Percentiles rank a stretch among this genome's conserved stretches.
Conservation (phyloP, 1,140 invertebrate species). For the Artemia franciscana region DNA sequence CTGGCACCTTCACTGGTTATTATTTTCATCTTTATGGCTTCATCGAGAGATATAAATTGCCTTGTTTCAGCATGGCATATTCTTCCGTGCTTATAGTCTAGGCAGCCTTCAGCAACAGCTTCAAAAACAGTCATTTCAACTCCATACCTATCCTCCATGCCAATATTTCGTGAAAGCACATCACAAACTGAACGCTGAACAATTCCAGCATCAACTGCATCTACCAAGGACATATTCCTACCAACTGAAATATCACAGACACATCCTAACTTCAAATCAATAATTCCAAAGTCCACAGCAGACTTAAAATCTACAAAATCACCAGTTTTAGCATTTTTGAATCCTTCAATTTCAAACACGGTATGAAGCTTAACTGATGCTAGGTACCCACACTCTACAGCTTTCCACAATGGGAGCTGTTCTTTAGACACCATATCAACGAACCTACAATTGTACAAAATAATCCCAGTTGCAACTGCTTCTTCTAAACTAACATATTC, state of each 20-base stretch:
- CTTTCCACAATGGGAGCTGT: conserved; percentile 42
- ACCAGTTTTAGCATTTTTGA: conserved; percentile 53
- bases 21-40: conserved; percentile 56
- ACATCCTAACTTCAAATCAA: conserved; percentile 45
- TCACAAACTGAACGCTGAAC: conserved; percentile 52
- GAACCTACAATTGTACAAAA: conserved; percentile 44
- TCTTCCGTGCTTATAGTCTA: conserved; percentile 66
- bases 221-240: conserved; percentile 40
- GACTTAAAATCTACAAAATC: conserved; percentile 67
- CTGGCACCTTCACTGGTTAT: conserved; percentile 65
- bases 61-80: conserved; percentile 49
- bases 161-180: conserved; percentile 55
- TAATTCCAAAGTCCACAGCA: conserved; percentile 49
- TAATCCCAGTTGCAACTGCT: conserved; percentile 50
- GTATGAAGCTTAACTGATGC: conserved; percentile 64
- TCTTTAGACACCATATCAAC: conserved; percentile 42
- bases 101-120: conserved; percentile 50
- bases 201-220: conserved; percentile 22
- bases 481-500: conserved; percentile 59
- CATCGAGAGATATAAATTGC: conserved; percentile 51
- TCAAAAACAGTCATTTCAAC: conserved; percentile 57
- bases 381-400: conserved; percentile 62
- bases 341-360: conserved; percentile 74
- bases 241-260: conserved; percentile 46
- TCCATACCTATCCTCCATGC: conserved; percentile 37